These are phyloP conservation scores for Gila robusta DNA, from an alignment of 2,797 vertebrate species.

Conservation along the genomic window DNA sequence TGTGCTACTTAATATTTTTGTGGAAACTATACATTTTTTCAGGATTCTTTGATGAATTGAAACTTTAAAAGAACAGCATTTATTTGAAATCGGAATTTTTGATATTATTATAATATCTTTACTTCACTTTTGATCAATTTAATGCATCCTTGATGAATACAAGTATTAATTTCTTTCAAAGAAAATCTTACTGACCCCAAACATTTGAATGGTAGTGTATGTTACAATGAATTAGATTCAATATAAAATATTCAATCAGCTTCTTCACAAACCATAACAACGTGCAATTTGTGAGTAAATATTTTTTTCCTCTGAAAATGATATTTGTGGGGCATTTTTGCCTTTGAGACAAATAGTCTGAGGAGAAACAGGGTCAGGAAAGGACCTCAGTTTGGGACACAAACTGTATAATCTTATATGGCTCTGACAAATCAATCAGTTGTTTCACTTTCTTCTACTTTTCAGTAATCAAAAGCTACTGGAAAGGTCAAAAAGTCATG, in stretches of 20 bases:
- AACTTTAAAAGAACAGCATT: not conserved
- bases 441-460: not conserved
- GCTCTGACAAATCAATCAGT: not conserved
- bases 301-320: accelerated
- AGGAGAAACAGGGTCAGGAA: not conserved
- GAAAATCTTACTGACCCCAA: not conserved
- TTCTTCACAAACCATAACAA: not conserved
- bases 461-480: not conserved
- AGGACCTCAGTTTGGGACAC: not conserved
- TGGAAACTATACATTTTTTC: not conserved
- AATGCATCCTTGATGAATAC: not conserved
- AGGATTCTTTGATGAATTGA: not conserved
- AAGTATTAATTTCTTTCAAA: not conserved
- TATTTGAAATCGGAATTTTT: not conserved
- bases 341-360: not conserved
- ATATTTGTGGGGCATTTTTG: not conserved
- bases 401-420: not conserved
- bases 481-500: not conserved
- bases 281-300: not conserved
- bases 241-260: not conserved
- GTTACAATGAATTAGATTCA: not conserved
- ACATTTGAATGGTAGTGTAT: not conserved
- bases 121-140: not conserved
- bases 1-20: not conserved
- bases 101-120: not conserved